A percentile compares a stretch with the other conserved stretches of the same genome.
Evolutionary conservation across 2,888 invertebrate species (phyloP).

Genomic region (Torymus texanus): DNA sequence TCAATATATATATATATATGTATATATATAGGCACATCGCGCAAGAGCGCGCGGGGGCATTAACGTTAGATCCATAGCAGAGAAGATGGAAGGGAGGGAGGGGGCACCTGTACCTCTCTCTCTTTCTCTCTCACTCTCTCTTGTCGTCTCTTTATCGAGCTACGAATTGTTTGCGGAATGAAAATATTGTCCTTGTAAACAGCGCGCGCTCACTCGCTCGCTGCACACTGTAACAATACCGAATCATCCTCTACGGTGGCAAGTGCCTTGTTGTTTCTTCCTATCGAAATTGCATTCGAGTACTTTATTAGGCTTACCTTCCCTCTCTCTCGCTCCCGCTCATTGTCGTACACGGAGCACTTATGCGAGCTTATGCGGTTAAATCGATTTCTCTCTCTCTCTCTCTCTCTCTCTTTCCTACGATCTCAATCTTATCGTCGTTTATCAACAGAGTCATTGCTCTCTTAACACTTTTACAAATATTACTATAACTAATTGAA

Average conservation of each 20-base stretch:
- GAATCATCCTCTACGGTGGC: constrained; percentile 55
- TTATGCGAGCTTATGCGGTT: not conserved
- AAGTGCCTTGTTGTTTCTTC: constrained; percentile 57
- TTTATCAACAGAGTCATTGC: constrained; percentile 50
- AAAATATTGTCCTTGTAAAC: constrained; percentile 75
- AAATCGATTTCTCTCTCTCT: constrained; percentile 6
- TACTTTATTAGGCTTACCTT: constrained; percentile 53
- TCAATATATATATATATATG: constrained; percentile 64
- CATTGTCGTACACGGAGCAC: constrained; percentile 1
- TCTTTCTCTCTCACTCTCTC: too few species aligned
- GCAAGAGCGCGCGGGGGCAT: constrained; percentile 52
- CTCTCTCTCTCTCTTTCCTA: constrained; percentile 1
- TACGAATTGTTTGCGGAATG: constrained; percentile 74
- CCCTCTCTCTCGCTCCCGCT: too few species aligned
- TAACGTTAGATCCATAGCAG: constrained; percentile 60
- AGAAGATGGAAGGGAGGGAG: too few species aligned
- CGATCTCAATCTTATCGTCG: constrained; percentile 51
- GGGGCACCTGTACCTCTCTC: constrained; percentile 34
- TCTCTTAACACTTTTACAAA: constrained; percentile 50
- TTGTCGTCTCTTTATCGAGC: constrained; percentile 70
- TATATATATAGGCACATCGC: constrained; percentile 57
- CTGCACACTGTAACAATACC: constrained; percentile 55
- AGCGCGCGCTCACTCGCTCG: constrained; percentile 61
- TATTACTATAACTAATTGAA: constrained; percentile 52
- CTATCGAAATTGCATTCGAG: constrained; percentile 57